These are phyloP conservation scores for Crotophaga sulcirostris DNA, from an alignment of 2,113 vertebrate genomes.

Conservation along the genomic window DNA sequence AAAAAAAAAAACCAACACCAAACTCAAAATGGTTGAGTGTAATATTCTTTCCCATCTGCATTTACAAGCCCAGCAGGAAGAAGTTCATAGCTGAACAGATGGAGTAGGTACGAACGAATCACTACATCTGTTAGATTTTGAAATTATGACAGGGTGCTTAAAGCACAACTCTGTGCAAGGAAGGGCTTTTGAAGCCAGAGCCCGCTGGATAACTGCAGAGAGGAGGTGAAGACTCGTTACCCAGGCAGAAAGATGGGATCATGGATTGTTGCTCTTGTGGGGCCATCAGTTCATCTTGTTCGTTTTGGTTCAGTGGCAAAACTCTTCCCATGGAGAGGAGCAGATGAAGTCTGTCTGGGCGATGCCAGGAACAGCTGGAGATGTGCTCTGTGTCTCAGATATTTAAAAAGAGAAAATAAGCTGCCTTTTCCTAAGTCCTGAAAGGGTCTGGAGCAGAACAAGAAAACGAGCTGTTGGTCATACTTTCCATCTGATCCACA, in stretches of 20 bases:
- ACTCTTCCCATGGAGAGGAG: background rate
- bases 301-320: background rate
- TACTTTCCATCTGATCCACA: background rate
- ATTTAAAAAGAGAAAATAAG: background rate
- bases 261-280: background rate
- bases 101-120: background rate
- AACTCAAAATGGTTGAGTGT: background rate
- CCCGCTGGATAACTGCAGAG: background rate
- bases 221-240: background rate
- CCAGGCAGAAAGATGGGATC: background rate
- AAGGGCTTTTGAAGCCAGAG: background rate
- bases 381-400: background rate
- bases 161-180: background rate
- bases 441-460: background rate
- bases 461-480: background rate
- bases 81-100: conserved; percentile 18
- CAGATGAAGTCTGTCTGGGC: background rate
- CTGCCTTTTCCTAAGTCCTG: background rate
- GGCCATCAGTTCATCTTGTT: background rate
- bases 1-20: background rate
- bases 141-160: background rate
- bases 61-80: background rate
- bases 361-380: background rate
- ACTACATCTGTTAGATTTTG: background rate
- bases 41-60: background rate